Base-by-base conservation (phyloP, 1,140 invertebrate genomes). In the Leptopilina boulardi region DNA sequence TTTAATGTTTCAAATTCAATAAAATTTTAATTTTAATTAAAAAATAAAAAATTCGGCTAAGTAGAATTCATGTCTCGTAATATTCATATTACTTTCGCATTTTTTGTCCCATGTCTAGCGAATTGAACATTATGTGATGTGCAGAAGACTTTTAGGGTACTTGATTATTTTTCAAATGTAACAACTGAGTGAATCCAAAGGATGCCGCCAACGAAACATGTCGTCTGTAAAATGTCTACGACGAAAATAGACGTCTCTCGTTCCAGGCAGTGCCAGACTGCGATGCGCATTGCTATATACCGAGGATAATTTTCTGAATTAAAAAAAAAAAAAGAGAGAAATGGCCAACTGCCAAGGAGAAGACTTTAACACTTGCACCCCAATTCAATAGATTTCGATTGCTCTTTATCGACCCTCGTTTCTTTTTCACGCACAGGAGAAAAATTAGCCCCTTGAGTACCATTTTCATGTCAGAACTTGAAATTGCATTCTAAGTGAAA, bases 191-290 rank as follows among this genome's bases (percentile, higher is more conserved):
- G 59, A 66, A 66, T 66, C 23, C 23, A 30, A 66, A 30, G 59
- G 59, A 30, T 66, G 23, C 59, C 59, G 34, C 59, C 59, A 66
- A 66, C 21, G 23, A 66, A 66, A 66, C 23, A 30, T 77, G 78
- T 85, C 79, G 78, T 85, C 84, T 85, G 77, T 71, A 47, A 59
- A 26, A 47, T 71, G 83, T 84, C 84, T 84, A 81, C 77, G 78
- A 80, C 78, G 66, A 66, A 85, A 86, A 86, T 86, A 86, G 76
- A 80, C 42, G n/a, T n/a, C 54, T 73, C 54, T 73, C 75, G 51
- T 71, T 77, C 73, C 74, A 78, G 81, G 83, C 78, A 41, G 26
- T 79, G 74, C 56, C 72, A 72, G 47, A 56, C 73, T 21, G 9
- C 18, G 56, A 66, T 26, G 59, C 54, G 56, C 47, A 75, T 78